phyloP scores from a whole-genome alignment of 2,797 vertebrate species.

The Sebastes cheni region DNA sequence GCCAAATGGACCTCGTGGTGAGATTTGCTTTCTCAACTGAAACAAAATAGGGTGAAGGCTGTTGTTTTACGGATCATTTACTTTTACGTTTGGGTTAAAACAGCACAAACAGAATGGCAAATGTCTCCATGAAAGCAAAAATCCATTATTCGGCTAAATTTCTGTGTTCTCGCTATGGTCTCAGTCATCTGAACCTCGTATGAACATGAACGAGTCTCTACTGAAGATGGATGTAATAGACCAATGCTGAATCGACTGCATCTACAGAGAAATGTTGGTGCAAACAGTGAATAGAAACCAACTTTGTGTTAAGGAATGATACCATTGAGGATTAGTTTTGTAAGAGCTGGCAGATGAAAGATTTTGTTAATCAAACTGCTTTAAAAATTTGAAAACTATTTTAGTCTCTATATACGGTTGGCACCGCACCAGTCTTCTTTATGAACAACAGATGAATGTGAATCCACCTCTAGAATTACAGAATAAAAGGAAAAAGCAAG shows the following conservation, averaged over 20 bases:
- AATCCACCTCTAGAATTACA: background rate
- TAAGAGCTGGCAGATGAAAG: background rate
- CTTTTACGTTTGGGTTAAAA: background rate
- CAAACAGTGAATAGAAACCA: background rate
- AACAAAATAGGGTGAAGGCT: background rate
- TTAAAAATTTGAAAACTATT: background rate
- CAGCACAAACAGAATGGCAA: conserved; percentile 26
- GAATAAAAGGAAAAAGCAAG: background rate
- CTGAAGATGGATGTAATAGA: conserved; percentile 33
- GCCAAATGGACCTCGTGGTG: background rate
- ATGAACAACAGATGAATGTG: background rate
- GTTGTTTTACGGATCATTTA: background rate
- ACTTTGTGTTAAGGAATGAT: background rate
- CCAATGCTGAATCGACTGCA: background rate
- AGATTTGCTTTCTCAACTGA: background rate
- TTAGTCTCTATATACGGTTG: background rate
- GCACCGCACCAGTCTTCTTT: background rate
- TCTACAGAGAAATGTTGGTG: conserved; percentile 2
- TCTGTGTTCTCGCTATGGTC: conserved; percentile 19
- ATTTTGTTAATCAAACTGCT: background rate
- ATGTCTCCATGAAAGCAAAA: conserved; percentile 29
- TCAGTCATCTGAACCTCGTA: background rate
- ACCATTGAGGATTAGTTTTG: background rate
- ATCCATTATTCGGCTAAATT: background rate
- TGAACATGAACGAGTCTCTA: conserved; percentile 1